Evolutionary conservation across 2,888 invertebrate species (phyloP).

Genomic region (Drosophila algonquin): DNA sequence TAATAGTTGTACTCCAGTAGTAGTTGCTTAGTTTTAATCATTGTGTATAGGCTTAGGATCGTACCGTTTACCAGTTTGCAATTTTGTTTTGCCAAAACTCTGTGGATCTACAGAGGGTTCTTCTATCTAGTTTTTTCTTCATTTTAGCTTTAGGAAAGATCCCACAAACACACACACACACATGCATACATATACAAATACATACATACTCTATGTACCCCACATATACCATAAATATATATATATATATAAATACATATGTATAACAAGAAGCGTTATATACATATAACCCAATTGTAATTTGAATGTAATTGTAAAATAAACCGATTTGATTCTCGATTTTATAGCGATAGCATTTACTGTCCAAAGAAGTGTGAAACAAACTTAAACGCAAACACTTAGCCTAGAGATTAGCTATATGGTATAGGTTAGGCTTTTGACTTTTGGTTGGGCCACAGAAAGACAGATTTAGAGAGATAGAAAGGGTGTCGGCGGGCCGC

Average conservation of each 20-base stretch:
- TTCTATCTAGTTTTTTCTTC: background rate
- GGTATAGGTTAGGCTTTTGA: slow-evolving; percentile 15
- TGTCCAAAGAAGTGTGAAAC: slow-evolving; percentile 40
- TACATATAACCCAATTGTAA: slow-evolving; percentile 18
- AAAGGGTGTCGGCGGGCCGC: no score
- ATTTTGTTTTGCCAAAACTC: slow-evolving; percentile 1
- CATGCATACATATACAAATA: background rate
- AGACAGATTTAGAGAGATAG: no score
- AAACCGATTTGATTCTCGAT: slow-evolving; percentile 56
- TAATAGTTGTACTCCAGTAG: background rate
- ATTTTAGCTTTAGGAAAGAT: background rate
- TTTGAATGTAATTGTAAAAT: slow-evolving; percentile 61
- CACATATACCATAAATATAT: slow-evolving; percentile 4
- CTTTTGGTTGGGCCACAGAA: background rate
- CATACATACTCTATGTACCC: background rate
- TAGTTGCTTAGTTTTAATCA: slow-evolving; percentile 38
- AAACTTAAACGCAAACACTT: slow-evolving; percentile 69
- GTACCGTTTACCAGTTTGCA: slow-evolving; percentile 41
- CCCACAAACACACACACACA: background rate
- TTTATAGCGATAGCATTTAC: slow-evolving; percentile 34
- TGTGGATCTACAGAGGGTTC: no score
- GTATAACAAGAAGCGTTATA: background rate
- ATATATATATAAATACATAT: slow-evolving; percentile 14
- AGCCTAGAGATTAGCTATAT: slow-evolving; percentile 37
- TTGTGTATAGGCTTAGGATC: slow-evolving; percentile 39